phyloP scores from a whole-genome alignment of 2,797 vertebrate genomes.

The Crax fasciolata region DNA sequence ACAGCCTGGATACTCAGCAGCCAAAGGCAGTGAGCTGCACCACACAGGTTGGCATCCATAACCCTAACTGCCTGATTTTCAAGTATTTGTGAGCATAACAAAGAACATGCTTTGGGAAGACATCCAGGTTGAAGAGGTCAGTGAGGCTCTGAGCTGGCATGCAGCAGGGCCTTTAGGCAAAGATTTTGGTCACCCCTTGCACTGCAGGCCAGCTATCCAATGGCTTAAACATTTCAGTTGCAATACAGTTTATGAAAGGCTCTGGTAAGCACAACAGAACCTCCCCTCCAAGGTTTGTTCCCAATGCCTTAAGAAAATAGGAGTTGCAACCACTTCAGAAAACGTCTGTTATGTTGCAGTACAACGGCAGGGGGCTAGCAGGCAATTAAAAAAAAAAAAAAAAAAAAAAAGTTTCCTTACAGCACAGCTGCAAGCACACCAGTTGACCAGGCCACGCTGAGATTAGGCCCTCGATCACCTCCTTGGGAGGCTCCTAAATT shows the following conservation, averaged over 20 bases:
- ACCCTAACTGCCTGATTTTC: neutral
- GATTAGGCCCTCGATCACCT: slow-evolving; percentile 53
- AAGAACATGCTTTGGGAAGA: accelerated
- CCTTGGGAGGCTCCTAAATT: slow-evolving; percentile 50
- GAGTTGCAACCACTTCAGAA: neutral
- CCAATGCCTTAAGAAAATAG: neutral
- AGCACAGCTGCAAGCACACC: slow-evolving; percentile 71
- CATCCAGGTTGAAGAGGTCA: neutral
- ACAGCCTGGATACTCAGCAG: accelerated
- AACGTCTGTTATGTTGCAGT: neutral
- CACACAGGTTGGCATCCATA: neutral
- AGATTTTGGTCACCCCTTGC: neutral
- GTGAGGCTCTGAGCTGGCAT: neutral
- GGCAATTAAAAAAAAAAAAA: neutral
- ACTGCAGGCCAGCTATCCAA: accelerated
- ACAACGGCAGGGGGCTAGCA: slow-evolving; percentile 47
- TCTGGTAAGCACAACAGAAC: neutral
- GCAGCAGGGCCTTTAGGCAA: neutral
- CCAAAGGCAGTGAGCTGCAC: neutral
- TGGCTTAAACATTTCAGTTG: neutral
- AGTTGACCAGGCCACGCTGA: slow-evolving; percentile 38
- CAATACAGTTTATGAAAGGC: neutral
- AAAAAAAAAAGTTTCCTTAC: neutral
- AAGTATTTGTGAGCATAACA: neutral
- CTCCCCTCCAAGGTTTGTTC: neutral